Evolutionary conservation across 2,888 invertebrate genomes (phyloP).

Genomic region (Emmelina monodactyla): DNA sequence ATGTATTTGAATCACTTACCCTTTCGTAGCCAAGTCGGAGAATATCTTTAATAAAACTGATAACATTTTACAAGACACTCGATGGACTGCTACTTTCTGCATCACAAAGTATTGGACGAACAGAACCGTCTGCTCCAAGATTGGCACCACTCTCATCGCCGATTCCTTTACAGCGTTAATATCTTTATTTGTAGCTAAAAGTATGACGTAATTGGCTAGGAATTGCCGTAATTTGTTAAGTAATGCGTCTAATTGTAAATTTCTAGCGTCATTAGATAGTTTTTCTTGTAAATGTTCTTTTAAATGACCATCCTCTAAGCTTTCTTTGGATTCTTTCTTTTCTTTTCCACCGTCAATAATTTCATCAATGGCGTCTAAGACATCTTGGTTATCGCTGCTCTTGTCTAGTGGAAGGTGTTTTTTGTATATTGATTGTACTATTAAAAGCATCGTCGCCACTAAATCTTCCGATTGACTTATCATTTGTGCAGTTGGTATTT

Average conservation of each 20-base stretch:
- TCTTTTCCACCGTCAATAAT: slow-evolving; percentile 36
- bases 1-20: too few species aligned
- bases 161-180: slow-evolving; percentile 31
- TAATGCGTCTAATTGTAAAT: slow-evolving; percentile 62
- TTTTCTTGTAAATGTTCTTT: slow-evolving; percentile 71
- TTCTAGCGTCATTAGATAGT: slow-evolving; percentile 66
- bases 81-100: slow-evolving; percentile 79
- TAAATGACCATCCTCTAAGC: slow-evolving; percentile 70
- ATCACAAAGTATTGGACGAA: slow-evolving; percentile 82
- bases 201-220: slow-evolving; percentile 43
- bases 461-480: slow-evolving; percentile 40
- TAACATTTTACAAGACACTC: slow-evolving; percentile 82
- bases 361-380: slow-evolving; percentile 41
- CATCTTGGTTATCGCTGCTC: slow-evolving; percentile 29
- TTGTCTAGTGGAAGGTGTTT: slow-evolving; percentile 37
- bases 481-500: slow-evolving; percentile 19
- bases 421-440: slow-evolving; percentile 45
- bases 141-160: slow-evolving; percentile 64
- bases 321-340: slow-evolving; percentile 52
- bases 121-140: slow-evolving; percentile 79
- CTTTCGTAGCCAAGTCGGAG: slow-evolving; percentile 78
- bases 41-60: slow-evolving; percentile 86
- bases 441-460: slow-evolving; percentile 36
- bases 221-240: slow-evolving; percentile 44
- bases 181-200: slow-evolving; percentile 28